phyloP scores from a whole-genome alignment of 23 tunicate species.

The Ciona savignyi region DNA sequence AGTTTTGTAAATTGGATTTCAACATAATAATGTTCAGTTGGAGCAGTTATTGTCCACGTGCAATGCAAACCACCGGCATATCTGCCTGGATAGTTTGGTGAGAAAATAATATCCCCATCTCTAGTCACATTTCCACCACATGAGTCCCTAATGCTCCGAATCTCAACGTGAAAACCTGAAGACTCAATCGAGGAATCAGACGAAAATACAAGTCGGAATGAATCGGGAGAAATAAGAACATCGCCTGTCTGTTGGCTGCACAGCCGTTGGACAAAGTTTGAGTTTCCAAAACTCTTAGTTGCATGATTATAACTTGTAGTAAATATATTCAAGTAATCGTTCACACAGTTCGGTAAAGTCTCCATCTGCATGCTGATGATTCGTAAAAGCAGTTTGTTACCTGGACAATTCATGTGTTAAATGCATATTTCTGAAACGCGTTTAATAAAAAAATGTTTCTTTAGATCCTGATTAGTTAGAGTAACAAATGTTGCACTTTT shows the following conservation, averaged over 20 bases:
- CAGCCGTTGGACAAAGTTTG: neutral
- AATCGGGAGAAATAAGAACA: constrained; percentile 10
- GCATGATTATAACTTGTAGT: neutral
- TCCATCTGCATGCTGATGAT: neutral
- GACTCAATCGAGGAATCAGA: constrained; percentile 28
- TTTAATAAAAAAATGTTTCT: too few species aligned
- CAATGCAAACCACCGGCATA: constrained; percentile 42
- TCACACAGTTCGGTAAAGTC: neutral
- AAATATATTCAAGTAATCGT: neutral
- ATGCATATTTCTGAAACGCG: too few species aligned
- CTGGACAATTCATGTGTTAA: too few species aligned
- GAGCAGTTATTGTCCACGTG: constrained; percentile 45
- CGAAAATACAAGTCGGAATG: constrained; percentile 34
- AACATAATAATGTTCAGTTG: constrained; percentile 20
- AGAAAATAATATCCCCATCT: constrained; percentile 33
- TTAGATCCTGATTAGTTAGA: too few species aligned
- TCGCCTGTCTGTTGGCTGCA: constrained; percentile 22
- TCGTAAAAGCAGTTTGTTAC: neutral
- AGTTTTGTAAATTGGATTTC: constrained; percentile 49
- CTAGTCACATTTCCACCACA: constrained; percentile 53
- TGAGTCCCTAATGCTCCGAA: constrained; percentile 12
- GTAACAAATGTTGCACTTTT: too few species aligned
- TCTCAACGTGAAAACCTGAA: constrained; percentile 27
- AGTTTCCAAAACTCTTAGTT: neutral
- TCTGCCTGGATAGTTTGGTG: constrained; percentile 35